phyloP scores from a whole-genome alignment of 92 coral and sea anemone species.

The Zoanthus sansibaricus region DNA sequence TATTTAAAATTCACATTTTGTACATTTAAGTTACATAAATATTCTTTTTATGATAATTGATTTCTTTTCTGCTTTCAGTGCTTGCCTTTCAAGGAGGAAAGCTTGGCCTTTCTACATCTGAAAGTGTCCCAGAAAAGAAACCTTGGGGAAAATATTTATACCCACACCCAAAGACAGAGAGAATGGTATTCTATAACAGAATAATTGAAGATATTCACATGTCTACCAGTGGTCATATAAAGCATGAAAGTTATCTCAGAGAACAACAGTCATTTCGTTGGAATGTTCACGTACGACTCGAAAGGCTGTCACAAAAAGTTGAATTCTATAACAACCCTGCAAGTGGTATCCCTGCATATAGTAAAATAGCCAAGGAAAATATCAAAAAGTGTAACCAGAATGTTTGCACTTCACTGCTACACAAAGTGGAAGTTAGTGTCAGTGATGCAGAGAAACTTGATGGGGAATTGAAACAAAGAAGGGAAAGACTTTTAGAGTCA shows the following conservation, averaged over 20 bases:
- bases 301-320: not conserved
- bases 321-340: slow-evolving; percentile 53
- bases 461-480: slow-evolving; percentile 37
- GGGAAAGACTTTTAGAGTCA: slow-evolving; percentile 56
- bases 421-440: slow-evolving; percentile 59
- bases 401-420: slow-evolving; percentile 51
- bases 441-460: slow-evolving; percentile 58
- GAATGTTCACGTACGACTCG: slow-evolving; percentile 18
- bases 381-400: slow-evolving; percentile 53
- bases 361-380: slow-evolving; percentile 38
- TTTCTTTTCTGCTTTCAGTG: slow-evolving; percentile 34
- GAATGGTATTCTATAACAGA: slow-evolving; percentile 52
- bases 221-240: slow-evolving; percentile 1
- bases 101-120: not conserved
- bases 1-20: not conserved
- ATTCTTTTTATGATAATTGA: slow-evolving; percentile 1
- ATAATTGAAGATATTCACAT: slow-evolving; percentile 43
- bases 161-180: slow-evolving; percentile 61
- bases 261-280: slow-evolving; percentile 59
- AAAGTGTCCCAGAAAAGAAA: slow-evolving; percentile 29
- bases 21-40: not conserved
- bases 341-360: slow-evolving; percentile 56
- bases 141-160: slow-evolving; percentile 56
- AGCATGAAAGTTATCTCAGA: slow-evolving; percentile 40
- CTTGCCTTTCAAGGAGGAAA: slow-evolving; percentile 55